Evolutionary conservation across 2,113 vertebrate species (phyloP), one percentile per base, ranked within the genome.

Genomic region (Notothenia rossii): DNA sequence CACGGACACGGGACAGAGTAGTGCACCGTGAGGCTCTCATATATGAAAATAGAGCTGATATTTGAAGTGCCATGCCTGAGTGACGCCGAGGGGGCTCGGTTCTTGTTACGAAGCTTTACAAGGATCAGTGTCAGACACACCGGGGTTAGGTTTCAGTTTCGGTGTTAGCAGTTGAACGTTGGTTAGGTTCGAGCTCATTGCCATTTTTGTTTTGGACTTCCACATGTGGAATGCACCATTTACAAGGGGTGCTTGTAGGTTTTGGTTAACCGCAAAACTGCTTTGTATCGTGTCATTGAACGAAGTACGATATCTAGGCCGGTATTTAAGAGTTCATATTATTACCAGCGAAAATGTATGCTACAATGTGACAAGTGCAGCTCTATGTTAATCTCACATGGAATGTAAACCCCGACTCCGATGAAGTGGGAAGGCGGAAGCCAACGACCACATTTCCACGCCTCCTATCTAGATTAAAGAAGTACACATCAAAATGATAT

Each of bases 51-150:
- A 91, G 66, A 78, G 80, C 77, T 79, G 88, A 81, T 25, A 91
- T 75, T 55, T 84, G 90, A 83, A 88, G 81, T 63, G 89, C 91
- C 95, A 95, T 96, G 71, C 6, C 72, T 46, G 68, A 25, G 4
- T 14, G 10, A 53, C 53, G 61, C 9, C 9, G 18, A 29, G 22
- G n/a, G 8, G 46, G 36, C 4, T 36, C 46, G 15, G 63, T 1
- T 59, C 29, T 74, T 59, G 50, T 54, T 76, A 8, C 55, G 4
- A 2, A 15, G 48, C 12, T 13, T 4, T 17, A 46, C n/a, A 22
- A 10, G 7, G 36, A 12, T 29, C 51, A 29, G 7, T 33, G 40
- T 80, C 10, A 4, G 1, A 4, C 4, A 11, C 20, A 17, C 49
- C 0, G 13, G 0, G 1, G 29, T 4, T 10, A 5, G 7, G 66